Evolutionary conservation across 2,888 invertebrate species (phyloP), one percentile per base, ranked within the genome.

Genomic region (Polylopha cassiicola): DNA sequence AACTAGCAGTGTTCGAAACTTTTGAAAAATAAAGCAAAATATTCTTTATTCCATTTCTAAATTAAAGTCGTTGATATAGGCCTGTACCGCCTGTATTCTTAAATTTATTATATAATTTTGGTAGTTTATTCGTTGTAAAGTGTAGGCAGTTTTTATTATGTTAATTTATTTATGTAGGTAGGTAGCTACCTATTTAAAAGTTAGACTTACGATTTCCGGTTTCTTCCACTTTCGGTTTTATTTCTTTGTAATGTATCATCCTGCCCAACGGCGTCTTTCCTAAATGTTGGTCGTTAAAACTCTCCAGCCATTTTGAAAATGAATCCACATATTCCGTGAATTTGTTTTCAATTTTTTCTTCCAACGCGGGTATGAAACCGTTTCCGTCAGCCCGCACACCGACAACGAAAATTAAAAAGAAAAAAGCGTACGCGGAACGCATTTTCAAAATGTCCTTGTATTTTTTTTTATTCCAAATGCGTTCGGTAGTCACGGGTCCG

Each of bases 241-340:
- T 60, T 4, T 71, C 61, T 3, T 74, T 51, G 43, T 82, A 82
- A 16, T 65, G 59, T 5, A 82, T 11, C 27, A 71, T 45, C 20
- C 53, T 65, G 0, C 79, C 82, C 8, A 76, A 42, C 1, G 62
- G 66, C 58, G 71, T 75, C 0, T 49, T 53, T 0, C 73, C 70
- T 15, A 79, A 50, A 54, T 71, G 58, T 9, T 48, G 48, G 55
- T 82, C 79, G 44, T 82, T 81, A n/a, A 75, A 67, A 14, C 56
- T 48, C 27, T 75, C 73, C 11, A 84, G 44, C 55, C 55, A 63
- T 29, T 51, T 50, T 0, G 68, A 55, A 0, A 68, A 38, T 46
- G 37, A 51, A 28, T 49, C 48, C 0, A 58, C 46, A 38, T 49
- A 65, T 33, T 71, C 66, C 22, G 55, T 49, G 1, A 78, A 47